phyloP scores from a whole-genome alignment of 2,113 vertebrate species.

The Talpa occidentalis region DNA sequence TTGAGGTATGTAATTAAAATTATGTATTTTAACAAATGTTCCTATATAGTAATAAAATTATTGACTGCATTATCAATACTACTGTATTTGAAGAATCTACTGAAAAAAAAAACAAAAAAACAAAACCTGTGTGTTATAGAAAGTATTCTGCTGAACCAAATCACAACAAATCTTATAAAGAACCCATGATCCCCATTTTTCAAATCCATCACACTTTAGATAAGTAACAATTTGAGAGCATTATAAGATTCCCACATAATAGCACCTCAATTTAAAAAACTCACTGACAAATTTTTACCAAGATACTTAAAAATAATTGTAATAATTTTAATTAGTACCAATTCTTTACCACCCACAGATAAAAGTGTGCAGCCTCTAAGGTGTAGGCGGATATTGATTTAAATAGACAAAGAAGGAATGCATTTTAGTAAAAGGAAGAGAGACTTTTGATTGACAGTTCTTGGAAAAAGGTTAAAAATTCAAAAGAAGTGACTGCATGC shows the following conservation, averaged over 20 bases:
- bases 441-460: constrained; percentile 73
- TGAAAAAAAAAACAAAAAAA: background rate
- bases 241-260: background rate
- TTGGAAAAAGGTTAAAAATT: constrained; percentile 80
- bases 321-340: constrained; percentile 55
- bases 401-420: constrained; percentile 63
- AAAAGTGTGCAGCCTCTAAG: constrained; percentile 44
- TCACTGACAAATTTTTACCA: constrained; percentile 17
- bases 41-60: constrained; percentile 9
- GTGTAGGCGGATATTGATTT: constrained; percentile 55
- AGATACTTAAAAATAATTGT: constrained; percentile 59
- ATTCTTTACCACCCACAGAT: constrained; percentile 50
- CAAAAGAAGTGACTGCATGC: constrained; percentile 80
- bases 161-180: background rate
- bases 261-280: background rate
- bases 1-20: constrained; percentile 30
- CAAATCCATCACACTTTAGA: background rate
- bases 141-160: constrained; percentile 8
- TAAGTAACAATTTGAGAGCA: constrained; percentile 32
- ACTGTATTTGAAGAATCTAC: constrained; percentile 24
- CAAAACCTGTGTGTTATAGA: background rate
- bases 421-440: constrained; percentile 74
- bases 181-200: background rate
- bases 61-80: constrained; percentile 26
- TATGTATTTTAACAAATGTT: constrained; percentile 36